Base-by-base conservation (phyloP, 1,140 invertebrate genomes). In the Mizuhopecten yessoensis region DNA sequence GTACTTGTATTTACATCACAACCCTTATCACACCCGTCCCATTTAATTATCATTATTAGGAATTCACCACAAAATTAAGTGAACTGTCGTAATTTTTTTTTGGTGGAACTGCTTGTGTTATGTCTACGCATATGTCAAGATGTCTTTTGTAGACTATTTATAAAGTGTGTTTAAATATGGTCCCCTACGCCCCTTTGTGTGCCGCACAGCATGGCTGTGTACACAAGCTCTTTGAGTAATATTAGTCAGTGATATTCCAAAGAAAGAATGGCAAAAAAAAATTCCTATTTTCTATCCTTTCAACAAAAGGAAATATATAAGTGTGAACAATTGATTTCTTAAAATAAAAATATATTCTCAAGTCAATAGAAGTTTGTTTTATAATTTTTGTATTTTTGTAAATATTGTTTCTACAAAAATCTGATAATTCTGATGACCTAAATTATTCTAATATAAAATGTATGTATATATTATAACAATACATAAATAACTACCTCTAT, bases 11-110 rank as follows among this genome's bases (percentile, higher is more conserved):
- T 75, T 29, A 75, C 57, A 29, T 75, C n/a, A n/a, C 29, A n/a
- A 1, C 57, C 29, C 57, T 75, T 75, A 75, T 75, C 57, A n/a
- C 57, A 29, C 57, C 57, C 57, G 57, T 75, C 57, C n/a, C 1
- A 5, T 75, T n/a, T 75, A 75, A 75, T 75, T 75, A 75, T 75
- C 57, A 75, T 75, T 75, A 75, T 75, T 75, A 75, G 23, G n/a
- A 75, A 75, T 75, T 75, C 29, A 75, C 57, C n/a, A 75, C 57
- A 75, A 75, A 75, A 75, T 75, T n/a, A 75, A 75, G 57, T 75
- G 57, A 75, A 75, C 57, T 75, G 57, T 75, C 57, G 57, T 75
- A 75, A 75, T 75, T 75, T 75, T 75, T 57, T 75, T 75, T 29
- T 17, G 5, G 3, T 75, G 29, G 57, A 29, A n/a, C 23, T 9